Evolutionary conservation across 2,888 invertebrate species (phyloP).

Genomic region (Xanthia icteritia): DNA sequence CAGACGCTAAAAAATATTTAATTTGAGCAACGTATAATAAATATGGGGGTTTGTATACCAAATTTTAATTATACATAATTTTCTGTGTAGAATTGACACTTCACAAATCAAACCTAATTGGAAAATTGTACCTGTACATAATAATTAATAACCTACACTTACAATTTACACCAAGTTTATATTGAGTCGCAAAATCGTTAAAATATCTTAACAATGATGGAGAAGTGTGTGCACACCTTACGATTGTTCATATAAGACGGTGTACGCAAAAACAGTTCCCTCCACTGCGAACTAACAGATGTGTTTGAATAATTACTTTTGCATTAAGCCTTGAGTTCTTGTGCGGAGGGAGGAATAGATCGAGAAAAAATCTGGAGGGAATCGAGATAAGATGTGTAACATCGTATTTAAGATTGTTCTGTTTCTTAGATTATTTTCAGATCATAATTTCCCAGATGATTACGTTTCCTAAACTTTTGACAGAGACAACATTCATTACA

Average conservation of each 20-base stretch:
- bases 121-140: not conserved
- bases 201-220: not conserved
- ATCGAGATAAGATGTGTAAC: slow-evolving; percentile 12
- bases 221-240: slow-evolving; percentile 32
- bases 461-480: not conserved
- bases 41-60: not conserved
- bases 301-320: slow-evolving; percentile 79
- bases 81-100: not conserved
- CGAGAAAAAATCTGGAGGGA: slow-evolving; percentile 47
- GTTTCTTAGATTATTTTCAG: not conserved
- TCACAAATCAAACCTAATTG: not conserved
- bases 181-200: not conserved
- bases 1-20: not conserved
- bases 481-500: not conserved
- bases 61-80: not conserved
- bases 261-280: slow-evolving; percentile 69
- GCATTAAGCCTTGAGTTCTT: slow-evolving; percentile 57
- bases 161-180: not conserved
- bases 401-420: not conserved
- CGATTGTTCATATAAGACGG: slow-evolving; percentile 41
- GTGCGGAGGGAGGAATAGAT: slow-evolving; percentile 43
- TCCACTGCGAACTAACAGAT: slow-evolving; percentile 82
- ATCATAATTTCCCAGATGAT: not conserved
- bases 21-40: not conserved
- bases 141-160: too few species aligned